A percentile compares a stretch with the other conserved stretches of the same genome.
Conservation (phyloP, 2,113 vertebrate genomes). For the Cnemophilus loriae region DNA sequence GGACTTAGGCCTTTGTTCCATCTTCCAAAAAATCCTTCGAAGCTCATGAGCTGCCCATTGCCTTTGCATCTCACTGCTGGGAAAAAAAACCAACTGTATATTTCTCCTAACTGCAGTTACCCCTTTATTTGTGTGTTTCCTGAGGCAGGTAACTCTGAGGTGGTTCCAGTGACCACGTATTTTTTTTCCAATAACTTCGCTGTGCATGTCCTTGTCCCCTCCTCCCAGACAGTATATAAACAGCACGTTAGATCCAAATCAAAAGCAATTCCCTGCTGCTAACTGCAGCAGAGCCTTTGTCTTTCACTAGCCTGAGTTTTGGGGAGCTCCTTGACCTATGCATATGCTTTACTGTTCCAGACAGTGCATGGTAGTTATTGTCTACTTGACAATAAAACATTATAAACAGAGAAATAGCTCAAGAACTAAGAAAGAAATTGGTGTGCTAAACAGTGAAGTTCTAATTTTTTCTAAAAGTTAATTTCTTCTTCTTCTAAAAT, state of each 20-base stretch:
- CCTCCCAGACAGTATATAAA: neutral
- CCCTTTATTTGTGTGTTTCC: neutral
- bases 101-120: neutral
- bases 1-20: neutral
- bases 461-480: neutral
- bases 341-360: neutral
- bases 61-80: neutral
- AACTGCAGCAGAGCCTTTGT: neutral
- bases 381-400: neutral
- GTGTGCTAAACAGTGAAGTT: neutral
- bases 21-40: neutral
- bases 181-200: neutral
- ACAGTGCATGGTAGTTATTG: neutral
- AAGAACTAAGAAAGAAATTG: neutral
- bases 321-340: constrained; percentile 10
- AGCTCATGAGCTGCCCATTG: neutral
- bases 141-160: neutral
- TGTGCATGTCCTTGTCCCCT: neutral
- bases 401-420: neutral
- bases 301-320: neutral
- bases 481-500: no score
- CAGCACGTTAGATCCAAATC: neutral
- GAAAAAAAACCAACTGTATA: rapidly evolving
- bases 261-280: constrained; percentile 28
- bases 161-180: neutral